Conservation (phyloP, 2,113 vertebrate species). For the Hemichromis elongatus region DNA sequence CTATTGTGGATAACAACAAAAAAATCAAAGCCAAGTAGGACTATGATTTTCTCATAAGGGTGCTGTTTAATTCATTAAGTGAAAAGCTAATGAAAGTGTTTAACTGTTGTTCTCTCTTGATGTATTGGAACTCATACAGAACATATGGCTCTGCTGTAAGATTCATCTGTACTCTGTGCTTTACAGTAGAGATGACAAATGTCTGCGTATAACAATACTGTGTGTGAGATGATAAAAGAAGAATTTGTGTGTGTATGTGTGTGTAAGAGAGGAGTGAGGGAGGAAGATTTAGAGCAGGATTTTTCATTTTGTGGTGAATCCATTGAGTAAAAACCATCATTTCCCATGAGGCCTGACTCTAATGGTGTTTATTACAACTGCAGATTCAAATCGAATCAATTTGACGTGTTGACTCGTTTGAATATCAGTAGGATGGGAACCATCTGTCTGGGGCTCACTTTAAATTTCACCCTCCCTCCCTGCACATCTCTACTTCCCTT, state of each 20-base stretch:
- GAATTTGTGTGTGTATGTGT: background rate
- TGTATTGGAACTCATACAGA: background rate
- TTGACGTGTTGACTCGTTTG: background rate
- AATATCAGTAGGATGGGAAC: background rate
- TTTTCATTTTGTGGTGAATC: background rate
- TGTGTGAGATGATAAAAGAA: background rate
- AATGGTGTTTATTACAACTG: conserved; percentile 5
- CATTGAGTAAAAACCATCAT: conserved; percentile 7
- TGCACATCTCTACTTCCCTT: background rate
- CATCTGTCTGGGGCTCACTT: conserved; percentile 5
- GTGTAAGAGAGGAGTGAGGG: background rate
- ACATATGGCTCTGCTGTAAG: background rate
- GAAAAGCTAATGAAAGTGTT: background rate
- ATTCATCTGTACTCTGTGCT: background rate
- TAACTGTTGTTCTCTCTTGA: background rate
- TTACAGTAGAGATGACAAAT: conserved; percentile 20
- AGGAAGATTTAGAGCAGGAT: background rate
- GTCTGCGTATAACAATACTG: conserved; percentile 18
- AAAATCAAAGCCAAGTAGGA: background rate
- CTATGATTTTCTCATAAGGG: background rate
- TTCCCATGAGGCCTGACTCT: background rate
- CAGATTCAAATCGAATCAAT: conserved; percentile 15
- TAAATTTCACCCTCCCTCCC: background rate
- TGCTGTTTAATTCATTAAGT: background rate
- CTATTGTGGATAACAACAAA: background rate